phyloP scores from a whole-genome alignment of 2,797 vertebrate genomes.

The Tokudaia tokunoshimensis region DNA sequence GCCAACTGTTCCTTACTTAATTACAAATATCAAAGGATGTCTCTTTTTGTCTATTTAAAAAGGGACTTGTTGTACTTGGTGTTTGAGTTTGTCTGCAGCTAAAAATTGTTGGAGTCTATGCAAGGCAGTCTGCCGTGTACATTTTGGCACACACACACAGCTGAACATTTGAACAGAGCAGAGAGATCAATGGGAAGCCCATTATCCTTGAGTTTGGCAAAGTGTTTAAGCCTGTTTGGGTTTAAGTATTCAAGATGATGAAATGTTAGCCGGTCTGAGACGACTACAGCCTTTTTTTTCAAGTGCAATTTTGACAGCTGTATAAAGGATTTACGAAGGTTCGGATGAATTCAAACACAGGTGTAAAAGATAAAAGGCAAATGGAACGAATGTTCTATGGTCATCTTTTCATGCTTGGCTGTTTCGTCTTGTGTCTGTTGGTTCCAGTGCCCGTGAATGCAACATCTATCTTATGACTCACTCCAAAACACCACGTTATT shows the following conservation, averaged over 20 bases:
- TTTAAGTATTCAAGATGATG: slow-evolving; percentile 83
- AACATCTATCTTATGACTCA: slow-evolving; percentile 87
- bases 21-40: slow-evolving; percentile 30
- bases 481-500: slow-evolving; percentile 76
- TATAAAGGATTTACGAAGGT: slow-evolving; percentile 88
- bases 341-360: slow-evolving; percentile 89
- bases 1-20: slow-evolving; percentile 25
- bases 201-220: slow-evolving; percentile 82
- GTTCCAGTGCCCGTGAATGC: slow-evolving; percentile 84
- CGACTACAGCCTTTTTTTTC: slow-evolving; percentile 86
- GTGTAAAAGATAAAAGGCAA: slow-evolving; percentile 90
- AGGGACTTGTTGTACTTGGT: neutral
- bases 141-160: slow-evolving; percentile 80
- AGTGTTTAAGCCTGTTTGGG: slow-evolving; percentile 80
- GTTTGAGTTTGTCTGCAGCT: slow-evolving; percentile 56
- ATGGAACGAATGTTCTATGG: slow-evolving; percentile 85
- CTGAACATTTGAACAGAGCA: slow-evolving; percentile 76
- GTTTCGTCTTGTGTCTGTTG: slow-evolving; percentile 81
- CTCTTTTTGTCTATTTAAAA: slow-evolving; percentile 58
- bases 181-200: slow-evolving; percentile 79
- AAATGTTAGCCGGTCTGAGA: slow-evolving; percentile 85
- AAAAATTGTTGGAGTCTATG: slow-evolving; percentile 49
- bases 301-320: slow-evolving; percentile 89
- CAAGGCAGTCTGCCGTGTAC: slow-evolving; percentile 66
- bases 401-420: slow-evolving; percentile 86